phyloP scores from a whole-genome alignment of 2,797 vertebrate species.

The Pitangus sulphuratus region DNA sequence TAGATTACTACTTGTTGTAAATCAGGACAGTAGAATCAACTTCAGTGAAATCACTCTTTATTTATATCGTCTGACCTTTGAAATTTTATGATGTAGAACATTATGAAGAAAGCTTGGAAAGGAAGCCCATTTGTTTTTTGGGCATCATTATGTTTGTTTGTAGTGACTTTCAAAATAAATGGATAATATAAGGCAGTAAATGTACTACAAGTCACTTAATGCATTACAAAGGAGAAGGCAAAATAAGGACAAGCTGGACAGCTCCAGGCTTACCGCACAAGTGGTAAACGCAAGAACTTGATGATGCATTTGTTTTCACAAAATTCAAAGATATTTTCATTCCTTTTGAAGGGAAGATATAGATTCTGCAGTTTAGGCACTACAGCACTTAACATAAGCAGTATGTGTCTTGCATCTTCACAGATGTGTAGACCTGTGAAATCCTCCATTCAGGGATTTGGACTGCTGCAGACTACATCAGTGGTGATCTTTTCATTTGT shows the following conservation, averaged over 20 bases:
- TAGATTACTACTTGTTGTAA: constrained; percentile 16
- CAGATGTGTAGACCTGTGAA: neutral
- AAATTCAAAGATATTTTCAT: neutral
- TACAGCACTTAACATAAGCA: neutral
- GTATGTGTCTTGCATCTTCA: neutral
- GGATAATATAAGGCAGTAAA: neutral
- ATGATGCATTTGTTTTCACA: neutral
- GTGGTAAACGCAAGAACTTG: neutral
- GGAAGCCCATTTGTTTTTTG: neutral
- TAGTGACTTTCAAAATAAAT: neutral
- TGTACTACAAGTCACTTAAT: neutral
- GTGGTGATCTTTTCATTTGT: neutral
- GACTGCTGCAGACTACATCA: neutral
- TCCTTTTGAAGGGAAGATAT: neutral
- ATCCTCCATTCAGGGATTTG: neutral
- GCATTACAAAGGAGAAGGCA: neutral
- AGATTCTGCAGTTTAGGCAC: neutral
- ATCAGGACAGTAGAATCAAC: neutral
- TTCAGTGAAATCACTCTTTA: neutral
- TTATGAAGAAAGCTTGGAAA: neutral
- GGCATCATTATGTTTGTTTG: neutral
- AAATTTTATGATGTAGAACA: neutral
- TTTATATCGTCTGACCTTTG: constrained; percentile 33
- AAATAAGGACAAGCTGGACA: constrained; percentile 10
- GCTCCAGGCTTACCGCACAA: neutral